Conservation (phyloP, 2,113 vertebrate genomes). For the Xenus cinereus region DNA sequence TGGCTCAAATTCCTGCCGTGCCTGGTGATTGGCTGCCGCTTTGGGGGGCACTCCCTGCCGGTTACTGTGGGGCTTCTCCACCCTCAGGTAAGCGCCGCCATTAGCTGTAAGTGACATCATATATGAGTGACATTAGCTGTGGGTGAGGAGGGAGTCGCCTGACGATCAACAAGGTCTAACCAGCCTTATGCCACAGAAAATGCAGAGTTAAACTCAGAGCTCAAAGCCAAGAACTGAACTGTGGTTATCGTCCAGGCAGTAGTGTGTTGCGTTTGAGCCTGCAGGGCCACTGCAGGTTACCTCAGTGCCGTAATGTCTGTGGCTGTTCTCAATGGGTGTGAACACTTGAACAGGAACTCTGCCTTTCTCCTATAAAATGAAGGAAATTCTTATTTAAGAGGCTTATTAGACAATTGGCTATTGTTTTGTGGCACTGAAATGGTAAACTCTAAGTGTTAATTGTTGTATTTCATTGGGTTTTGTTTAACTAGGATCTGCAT, state of each 20-base stretch:
- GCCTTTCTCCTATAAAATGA: not conserved
- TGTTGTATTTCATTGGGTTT: not conserved
- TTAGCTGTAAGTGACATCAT: too few species aligned
- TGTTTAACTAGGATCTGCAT: not conserved
- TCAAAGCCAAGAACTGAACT: not conserved
- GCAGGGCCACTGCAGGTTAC: not conserved
- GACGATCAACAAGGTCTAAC: not conserved
- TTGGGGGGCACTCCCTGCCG: accelerated
- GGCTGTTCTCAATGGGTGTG: not conserved
- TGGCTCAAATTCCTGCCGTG: accelerated
- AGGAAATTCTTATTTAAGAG: not conserved
- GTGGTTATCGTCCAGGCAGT: not conserved
- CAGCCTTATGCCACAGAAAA: not conserved
- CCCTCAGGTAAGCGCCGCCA: accelerated
- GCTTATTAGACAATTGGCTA: not conserved
- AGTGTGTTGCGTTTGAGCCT: not conserved
- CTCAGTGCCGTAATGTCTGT: not conserved
- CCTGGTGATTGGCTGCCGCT: accelerated
- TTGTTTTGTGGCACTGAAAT: not conserved
- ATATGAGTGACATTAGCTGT: too few species aligned
- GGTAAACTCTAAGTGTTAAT: not conserved
- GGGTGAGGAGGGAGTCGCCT: not conserved
- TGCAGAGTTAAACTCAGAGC: not conserved
- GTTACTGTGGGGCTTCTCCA: not conserved
- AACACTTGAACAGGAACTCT: not conserved